Evolutionary conservation across 2,888 invertebrate genomes (phyloP).

Genomic region (Coleophora flavipennella): DNA sequence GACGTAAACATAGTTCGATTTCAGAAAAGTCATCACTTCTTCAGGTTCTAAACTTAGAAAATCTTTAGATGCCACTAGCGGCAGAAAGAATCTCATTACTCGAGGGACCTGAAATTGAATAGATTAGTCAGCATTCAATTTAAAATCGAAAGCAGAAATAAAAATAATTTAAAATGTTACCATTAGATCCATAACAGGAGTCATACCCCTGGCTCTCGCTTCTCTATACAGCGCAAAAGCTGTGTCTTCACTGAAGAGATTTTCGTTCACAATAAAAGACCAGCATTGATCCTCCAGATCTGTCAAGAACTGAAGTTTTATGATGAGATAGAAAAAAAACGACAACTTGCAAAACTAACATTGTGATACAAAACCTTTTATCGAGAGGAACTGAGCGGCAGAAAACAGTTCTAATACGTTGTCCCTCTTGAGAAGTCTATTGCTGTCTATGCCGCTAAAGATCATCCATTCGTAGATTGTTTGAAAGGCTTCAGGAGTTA

Average conservation of each 20-base stretch:
- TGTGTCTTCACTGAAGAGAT: conserved; percentile 81
- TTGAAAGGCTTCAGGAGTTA: conserved; percentile 75
- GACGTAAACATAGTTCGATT: conserved; percentile 81
- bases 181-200: conserved; percentile 79
- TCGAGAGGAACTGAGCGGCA: conserved; percentile 79
- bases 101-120: conserved; percentile 68
- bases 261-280: conserved; percentile 80
- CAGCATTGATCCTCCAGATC: conserved; percentile 84
- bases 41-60: conserved; percentile 77
- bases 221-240: conserved; percentile 79
- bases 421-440: conserved; percentile 75
- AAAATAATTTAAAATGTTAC: conserved; percentile 12
- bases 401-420: conserved; percentile 82
- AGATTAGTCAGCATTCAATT: neutral
- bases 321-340: neutral
- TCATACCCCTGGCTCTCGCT: conserved; percentile 68
- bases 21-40: conserved; percentile 77
- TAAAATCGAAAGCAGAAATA: too few relatives aligned
- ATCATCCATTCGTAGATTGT: conserved; percentile 89
- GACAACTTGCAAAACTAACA: neutral
- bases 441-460: conserved; percentile 73
- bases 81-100: conserved; percentile 82
- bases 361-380: conserved; percentile 68
- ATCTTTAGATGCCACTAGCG: conserved; percentile 82
- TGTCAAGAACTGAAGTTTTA: conserved; percentile 24